Conservation (phyloP, 2,888 invertebrate genomes). For the Diloba caeruleocephala region DNA sequence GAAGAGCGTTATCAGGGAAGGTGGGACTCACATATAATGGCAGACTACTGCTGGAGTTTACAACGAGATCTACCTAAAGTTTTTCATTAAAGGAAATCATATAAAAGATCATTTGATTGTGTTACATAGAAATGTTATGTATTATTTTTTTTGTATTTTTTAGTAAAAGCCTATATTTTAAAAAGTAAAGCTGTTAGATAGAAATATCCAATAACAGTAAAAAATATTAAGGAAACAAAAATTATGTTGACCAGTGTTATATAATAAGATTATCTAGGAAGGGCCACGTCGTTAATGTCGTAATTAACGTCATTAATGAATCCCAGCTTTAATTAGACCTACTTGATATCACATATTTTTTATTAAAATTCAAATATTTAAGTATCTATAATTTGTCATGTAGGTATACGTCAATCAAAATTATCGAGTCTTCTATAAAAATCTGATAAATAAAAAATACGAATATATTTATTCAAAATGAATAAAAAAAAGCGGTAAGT, state of each 20-base stretch:
- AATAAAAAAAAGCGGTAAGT: slow-evolving; percentile 66
- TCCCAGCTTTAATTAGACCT: slow-evolving; percentile 11
- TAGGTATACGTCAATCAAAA: slow-evolving; percentile 45
- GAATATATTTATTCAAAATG: slow-evolving; percentile 56
- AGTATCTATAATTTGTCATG: slow-evolving; percentile 21
- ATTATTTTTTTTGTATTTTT: too few species aligned
- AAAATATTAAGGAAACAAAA: too few species aligned
- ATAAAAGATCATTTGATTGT: not conserved
- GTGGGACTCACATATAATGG: too few species aligned
- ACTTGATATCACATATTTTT: slow-evolving; percentile 31
- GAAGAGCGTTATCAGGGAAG: too few species aligned
- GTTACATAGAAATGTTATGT: too few species aligned
- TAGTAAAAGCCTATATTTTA: too few species aligned
- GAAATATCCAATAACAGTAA: too few species aligned
- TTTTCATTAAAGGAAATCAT: not conserved
- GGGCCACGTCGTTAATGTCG: too few species aligned
- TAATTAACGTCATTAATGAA: too few species aligned
- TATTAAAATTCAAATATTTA: slow-evolving; percentile 44
- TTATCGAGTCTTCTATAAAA: slow-evolving; percentile 34
- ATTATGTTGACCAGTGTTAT: too few species aligned
- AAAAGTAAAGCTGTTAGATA: too few species aligned
- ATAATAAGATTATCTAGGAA: too few species aligned
- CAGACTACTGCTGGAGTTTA: not conserved
- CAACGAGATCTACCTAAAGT: not conserved
- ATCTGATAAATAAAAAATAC: slow-evolving; percentile 27